Conservation (phyloP, 2,113 vertebrate genomes). For the Electrona antarctica region DNA sequence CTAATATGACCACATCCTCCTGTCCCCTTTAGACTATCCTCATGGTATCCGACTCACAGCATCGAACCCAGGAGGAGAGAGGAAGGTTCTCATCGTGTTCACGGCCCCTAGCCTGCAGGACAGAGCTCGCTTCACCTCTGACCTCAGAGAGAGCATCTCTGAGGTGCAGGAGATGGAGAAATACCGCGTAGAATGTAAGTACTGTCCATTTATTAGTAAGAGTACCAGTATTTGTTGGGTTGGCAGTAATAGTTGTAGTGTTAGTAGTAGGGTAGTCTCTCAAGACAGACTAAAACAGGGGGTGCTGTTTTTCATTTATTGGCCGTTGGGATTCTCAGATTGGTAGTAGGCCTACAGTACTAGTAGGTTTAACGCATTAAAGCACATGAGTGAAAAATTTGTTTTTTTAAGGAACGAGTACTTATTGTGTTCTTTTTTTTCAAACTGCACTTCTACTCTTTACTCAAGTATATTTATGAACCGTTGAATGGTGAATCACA, state of each 20-base stretch:
- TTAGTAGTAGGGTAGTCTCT: neutral
- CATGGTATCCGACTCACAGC: constrained; percentile 90
- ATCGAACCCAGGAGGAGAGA: constrained; percentile 87
- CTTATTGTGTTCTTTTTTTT: no score
- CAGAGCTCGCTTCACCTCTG: constrained; percentile 87
- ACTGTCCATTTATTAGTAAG: neutral
- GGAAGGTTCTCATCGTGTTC: constrained; percentile 91
- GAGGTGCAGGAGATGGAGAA: constrained; percentile 97
- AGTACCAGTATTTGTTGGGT: neutral
- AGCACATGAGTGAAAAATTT: no score
- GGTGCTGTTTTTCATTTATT: no score
- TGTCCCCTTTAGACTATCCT: constrained; percentile 84
- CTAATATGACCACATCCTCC: neutral
- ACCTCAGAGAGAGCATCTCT: constrained; percentile 89
- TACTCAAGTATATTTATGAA: no score
- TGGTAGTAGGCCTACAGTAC: no score
- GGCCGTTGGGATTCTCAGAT: no score
- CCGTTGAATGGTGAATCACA: no score
- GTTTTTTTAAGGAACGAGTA: no score
- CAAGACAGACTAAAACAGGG: no score
- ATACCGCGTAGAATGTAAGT: constrained; percentile 92
- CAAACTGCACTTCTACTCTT: no score
- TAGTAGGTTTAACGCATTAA: no score
- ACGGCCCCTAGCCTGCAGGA: constrained; percentile 92
- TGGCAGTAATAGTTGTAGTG: neutral